A percentile compares a stretch with the other conserved stretches of the same genome.
Conservation (phyloP, 2,797 vertebrate genomes). For the Novumbra hubbsi region DNA sequence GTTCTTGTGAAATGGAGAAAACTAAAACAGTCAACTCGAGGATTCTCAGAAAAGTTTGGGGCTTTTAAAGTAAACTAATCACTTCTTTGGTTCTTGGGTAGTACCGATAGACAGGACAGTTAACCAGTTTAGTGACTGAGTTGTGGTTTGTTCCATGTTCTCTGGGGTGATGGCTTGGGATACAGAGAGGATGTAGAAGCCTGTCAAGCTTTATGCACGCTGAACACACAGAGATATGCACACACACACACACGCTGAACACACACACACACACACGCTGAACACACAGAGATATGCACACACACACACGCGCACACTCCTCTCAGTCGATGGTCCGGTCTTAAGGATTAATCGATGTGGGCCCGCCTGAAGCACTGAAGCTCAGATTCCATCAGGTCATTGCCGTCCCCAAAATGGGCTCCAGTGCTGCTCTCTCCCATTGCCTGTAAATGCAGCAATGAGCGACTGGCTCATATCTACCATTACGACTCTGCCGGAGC, state of each 20-base stretch:
- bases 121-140: slow-evolving; percentile 17
- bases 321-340: slow-evolving; percentile 35
- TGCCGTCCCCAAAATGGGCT: slow-evolving; percentile 36
- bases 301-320: slow-evolving; percentile 14
- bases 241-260: slow-evolving; percentile 8
- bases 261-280: not conserved
- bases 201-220: not conserved
- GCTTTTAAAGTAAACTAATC: not conserved
- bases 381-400: slow-evolving; percentile 37
- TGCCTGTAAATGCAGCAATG: slow-evolving; percentile 52
- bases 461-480: slow-evolving; percentile 54
- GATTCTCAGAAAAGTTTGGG: not conserved
- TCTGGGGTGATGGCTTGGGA: not conserved
- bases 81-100: slow-evolving; percentile 12
- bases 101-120: slow-evolving; percentile 11
- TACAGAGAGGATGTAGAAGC: slow-evolving; percentile 9
- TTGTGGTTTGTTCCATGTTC: slow-evolving; percentile 23
- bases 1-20: slow-evolving; percentile 2
- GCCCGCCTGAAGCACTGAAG: slow-evolving; percentile 29
- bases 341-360: slow-evolving; percentile 48
- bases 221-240: not conserved
- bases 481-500: slow-evolving; percentile 48
- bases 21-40: not conserved
- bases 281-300: not conserved
- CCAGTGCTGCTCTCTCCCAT: slow-evolving; percentile 30